Evolutionary conservation across 2,888 invertebrate genomes (phyloP).

Genomic region (Ochlodes sylvanus): DNA sequence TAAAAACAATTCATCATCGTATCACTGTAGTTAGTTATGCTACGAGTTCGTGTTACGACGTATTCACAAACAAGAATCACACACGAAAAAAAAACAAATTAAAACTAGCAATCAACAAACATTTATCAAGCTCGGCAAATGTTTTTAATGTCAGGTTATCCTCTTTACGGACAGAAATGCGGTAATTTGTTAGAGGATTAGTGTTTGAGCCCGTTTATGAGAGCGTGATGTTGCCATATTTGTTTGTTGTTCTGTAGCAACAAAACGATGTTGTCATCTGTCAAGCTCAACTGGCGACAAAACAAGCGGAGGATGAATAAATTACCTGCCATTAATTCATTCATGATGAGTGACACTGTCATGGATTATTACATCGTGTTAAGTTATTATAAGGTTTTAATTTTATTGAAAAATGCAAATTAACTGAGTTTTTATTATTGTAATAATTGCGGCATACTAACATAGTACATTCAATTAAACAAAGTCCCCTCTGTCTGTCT

Average conservation of each 20-base stretch:
- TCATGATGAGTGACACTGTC: slow-evolving; percentile 68
- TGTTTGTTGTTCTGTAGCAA: slow-evolving; percentile 71
- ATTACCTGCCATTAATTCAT: slow-evolving; percentile 74
- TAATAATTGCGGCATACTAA: too few relatives aligned
- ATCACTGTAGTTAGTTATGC: too few relatives aligned
- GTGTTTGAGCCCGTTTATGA: slow-evolving; percentile 78
- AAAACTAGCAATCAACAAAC: slow-evolving; percentile 27
- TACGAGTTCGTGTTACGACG: background rate
- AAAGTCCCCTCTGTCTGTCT: too few relatives aligned
- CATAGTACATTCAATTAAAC: too few relatives aligned
- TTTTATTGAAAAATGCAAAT: too few relatives aligned
- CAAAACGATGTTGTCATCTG: slow-evolving; percentile 71
- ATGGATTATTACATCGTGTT: slow-evolving; percentile 54
- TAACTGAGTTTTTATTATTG: too few relatives aligned
- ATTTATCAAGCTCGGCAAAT: slow-evolving; percentile 37
- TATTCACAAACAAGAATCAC: background rate
- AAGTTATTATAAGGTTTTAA: background rate
- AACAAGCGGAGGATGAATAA: slow-evolving; percentile 71
- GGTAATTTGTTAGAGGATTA: slow-evolving; percentile 78
- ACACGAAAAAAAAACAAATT: background rate
- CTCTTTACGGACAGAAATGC: slow-evolving; percentile 58
- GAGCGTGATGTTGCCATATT: slow-evolving; percentile 76
- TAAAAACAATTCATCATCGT: too few relatives aligned
- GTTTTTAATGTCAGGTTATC: slow-evolving; percentile 62
- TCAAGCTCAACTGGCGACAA: slow-evolving; percentile 79